Evolutionary conservation across 2,797 vertebrate species (phyloP).

Genomic region (Remorina albescens): DNA sequence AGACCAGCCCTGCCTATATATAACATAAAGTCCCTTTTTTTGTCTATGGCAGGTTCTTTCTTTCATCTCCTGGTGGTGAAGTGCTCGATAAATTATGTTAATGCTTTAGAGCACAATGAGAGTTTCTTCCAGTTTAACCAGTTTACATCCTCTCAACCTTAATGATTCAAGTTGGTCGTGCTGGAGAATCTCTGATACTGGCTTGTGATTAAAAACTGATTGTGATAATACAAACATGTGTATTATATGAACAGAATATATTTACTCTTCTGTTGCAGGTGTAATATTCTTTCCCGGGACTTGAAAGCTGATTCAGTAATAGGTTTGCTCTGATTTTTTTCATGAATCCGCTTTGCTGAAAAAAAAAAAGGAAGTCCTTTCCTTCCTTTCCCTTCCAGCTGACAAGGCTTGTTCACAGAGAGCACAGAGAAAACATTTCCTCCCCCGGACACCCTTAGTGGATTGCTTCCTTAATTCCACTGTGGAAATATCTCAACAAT

Average conservation of each 20-base stretch:
- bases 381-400: conserved; percentile 26
- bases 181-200: background rate
- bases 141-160: background rate
- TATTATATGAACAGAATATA: background rate
- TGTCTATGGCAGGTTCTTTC: background rate
- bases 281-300: conserved; percentile 4
- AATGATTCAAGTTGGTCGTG: background rate
- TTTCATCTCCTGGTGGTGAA: background rate
- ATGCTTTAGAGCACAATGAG: conserved; percentile 26
- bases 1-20: background rate
- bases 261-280: background rate
- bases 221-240: background rate
- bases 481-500: conserved; percentile 57
- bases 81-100: background rate
- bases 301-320: conserved; percentile 6
- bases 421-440: conserved; percentile 47
- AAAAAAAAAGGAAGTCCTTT: conserved; percentile 22
- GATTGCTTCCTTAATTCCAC: conserved; percentile 45
- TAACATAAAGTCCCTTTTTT: background rate
- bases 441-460: conserved; percentile 13
- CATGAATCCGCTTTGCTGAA: conserved; percentile 7
- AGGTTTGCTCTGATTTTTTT: conserved; percentile 21
- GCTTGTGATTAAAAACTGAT: background rate
- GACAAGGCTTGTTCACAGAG: conserved; percentile 30
- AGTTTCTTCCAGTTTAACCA: conserved; percentile 16